phyloP scores from a whole-genome alignment of 64 coral and sea anemone species.

The Pocillopora verrucosa region DNA sequence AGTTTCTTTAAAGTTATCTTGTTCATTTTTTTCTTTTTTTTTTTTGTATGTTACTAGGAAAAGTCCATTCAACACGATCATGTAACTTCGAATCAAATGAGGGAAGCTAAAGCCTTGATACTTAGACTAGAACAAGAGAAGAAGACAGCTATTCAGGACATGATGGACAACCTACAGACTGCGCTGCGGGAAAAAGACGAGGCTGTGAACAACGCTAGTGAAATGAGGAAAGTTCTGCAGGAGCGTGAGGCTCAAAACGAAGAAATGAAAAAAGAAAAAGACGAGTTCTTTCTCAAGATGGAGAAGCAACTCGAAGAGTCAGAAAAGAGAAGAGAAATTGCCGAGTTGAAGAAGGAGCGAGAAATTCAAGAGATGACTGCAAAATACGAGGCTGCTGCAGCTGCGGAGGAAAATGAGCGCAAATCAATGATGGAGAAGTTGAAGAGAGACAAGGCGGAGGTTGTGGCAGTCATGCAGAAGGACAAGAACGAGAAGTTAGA shows the following conservation, averaged over 20 bases:
- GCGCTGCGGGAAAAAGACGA: constrained; percentile 85
- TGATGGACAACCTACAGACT: constrained; percentile 91
- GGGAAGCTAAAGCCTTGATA: constrained; percentile 87
- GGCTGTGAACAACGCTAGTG: constrained; percentile 43
- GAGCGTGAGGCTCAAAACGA: constrained; percentile 61
- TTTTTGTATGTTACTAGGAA: constrained; percentile 28
- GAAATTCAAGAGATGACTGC: constrained; percentile 80
- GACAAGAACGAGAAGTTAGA: constrained; percentile 73
- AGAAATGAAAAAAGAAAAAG: constrained; percentile 91
- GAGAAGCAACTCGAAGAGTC: constrained; percentile 95
- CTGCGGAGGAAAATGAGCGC: constrained; percentile 77
- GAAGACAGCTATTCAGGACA: constrained; percentile 90
- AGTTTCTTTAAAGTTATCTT: no score
- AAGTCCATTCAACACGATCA: constrained; percentile 55
- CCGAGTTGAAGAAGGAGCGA: constrained; percentile 82
- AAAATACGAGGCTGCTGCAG: constrained; percentile 73
- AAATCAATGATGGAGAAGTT: constrained; percentile 86
- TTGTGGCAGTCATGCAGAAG: constrained; percentile 91
- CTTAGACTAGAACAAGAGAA: constrained; percentile 91
- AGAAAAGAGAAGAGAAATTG: constrained; percentile 72
- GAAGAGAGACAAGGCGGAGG: constrained; percentile 89
- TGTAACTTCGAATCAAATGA: constrained; percentile 63
- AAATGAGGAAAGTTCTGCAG: constrained; percentile 52
- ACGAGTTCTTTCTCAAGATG: constrained; percentile 97
- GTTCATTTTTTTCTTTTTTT: not conserved